phyloP scores from a whole-genome alignment of 2,113 vertebrate genomes.

The Ornithorhynchus anatinus region DNA sequence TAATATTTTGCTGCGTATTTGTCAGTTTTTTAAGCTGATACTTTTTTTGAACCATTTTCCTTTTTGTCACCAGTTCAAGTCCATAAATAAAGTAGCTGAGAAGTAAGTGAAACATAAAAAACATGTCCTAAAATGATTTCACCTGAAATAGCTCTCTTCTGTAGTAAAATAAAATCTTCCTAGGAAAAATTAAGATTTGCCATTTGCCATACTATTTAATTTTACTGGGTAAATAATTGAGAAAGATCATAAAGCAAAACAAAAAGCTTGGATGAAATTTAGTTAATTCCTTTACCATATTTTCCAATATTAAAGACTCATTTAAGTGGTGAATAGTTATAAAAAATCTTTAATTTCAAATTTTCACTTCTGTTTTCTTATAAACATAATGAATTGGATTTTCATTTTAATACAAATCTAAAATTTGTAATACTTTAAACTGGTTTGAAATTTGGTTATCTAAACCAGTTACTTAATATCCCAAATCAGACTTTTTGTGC shows the following conservation, averaged over 20 bases:
- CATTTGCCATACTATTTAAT: constrained; percentile 8
- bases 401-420: constrained; percentile 35
- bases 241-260: constrained; percentile 3
- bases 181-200: constrained; percentile 6
- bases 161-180: constrained; percentile 7
- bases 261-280: not conserved
- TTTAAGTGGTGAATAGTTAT: no score
- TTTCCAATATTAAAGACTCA: constrained; percentile 6
- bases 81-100: constrained; percentile 86
- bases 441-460: constrained; percentile 43
- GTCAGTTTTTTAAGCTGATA: constrained; percentile 88
- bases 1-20: constrained; percentile 92
- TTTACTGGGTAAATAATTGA: constrained; percentile 8
- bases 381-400: constrained; percentile 15
- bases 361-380: not conserved
- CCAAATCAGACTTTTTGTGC: no score
- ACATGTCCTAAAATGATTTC: constrained; percentile 43
- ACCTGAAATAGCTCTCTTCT: constrained; percentile 7
- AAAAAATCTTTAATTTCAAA: no score
- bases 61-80: constrained; percentile 83
- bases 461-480: constrained; percentile 58
- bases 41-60: constrained; percentile 82
- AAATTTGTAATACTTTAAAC: not conserved
- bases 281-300: not conserved
- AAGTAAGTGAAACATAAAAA: constrained; percentile 55